Base-by-base conservation (phyloP, 1,140 invertebrate species). In the Meloidogyne chitwoodi region DNA sequence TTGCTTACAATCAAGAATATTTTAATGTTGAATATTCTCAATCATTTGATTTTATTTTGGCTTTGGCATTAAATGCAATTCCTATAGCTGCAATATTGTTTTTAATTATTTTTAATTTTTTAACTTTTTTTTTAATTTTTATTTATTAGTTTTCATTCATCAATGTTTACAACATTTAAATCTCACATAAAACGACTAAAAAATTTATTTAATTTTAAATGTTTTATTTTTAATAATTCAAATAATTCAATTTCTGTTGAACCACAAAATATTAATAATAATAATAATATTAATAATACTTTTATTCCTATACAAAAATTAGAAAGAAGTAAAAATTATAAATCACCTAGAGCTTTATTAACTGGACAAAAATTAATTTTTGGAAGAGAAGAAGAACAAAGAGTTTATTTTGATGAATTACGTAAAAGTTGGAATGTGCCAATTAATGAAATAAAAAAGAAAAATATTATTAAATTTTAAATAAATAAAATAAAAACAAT, bases 1-100 rank as follows among this genome's bases (percentile, higher is more conserved):
- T 77, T 24, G 73, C 67, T 31, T 77, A 77, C 62, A 73, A 77
- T 67, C 79, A 77, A 67, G 38, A 77, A 41, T 34, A 77, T 65
- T 75, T 77, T 63, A 31, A 77, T 29, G 27, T 75, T 10, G 76
- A 77, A 31, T 77, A 65, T 29, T 77, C 76, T 3, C 76, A 77
- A 38, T 66, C 75, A 29, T 77, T 77, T 38, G 76, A 77, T 62
- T 77, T 77, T 61, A 63, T 77, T 27, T 24, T 77, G 24, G 71
- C 76, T 61, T 22, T 76, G 11, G 63, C 64, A 27, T 26, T 77
- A 6, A 77, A 76, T 41, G 16, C 38, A 12, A 77, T 77, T 41
- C 76, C 76, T 24, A 26, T 77, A 10, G 65, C 76, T 24, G 76
- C 76, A 26, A 77, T 77, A 22, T 56, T n/a, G 76, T n/a, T 77